phyloP scores from a whole-genome alignment of 2,113 vertebrate species.

The Sprattus sprattus region DNA sequence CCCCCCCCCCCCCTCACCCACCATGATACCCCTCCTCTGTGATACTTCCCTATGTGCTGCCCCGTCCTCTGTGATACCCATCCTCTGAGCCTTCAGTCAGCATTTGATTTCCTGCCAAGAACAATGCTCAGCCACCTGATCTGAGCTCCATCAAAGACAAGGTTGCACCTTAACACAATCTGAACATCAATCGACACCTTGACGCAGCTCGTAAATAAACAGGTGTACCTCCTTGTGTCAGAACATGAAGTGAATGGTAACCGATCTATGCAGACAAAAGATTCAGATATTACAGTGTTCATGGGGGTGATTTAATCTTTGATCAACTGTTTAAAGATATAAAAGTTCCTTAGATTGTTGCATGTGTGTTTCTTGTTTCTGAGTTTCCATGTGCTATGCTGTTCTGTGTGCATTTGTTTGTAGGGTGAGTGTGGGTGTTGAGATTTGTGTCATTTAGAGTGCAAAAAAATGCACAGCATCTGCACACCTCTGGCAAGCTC shows the following conservation, averaged over 20 bases:
- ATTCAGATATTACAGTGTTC: not conserved
- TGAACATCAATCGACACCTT: constrained; percentile 33
- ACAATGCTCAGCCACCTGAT: constrained; percentile 25
- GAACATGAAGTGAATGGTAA: not conserved
- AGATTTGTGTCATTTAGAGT: not conserved
- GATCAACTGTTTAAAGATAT: not conserved
- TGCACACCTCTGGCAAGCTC: not conserved
- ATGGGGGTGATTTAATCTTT: not conserved
- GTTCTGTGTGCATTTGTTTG: not conserved
- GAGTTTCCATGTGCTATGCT: not conserved
- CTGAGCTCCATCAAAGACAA: constrained; percentile 37
- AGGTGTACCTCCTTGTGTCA: not conserved
- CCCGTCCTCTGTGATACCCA: not conserved
- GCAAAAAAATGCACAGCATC: not conserved
- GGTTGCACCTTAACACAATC: constrained; percentile 38
- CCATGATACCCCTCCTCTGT: not conserved
- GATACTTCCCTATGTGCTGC: too few species aligned
- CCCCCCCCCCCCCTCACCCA: not conserved
- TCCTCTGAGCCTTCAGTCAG: constrained; percentile 26
- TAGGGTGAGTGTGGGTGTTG: too few species aligned
- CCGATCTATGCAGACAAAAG: not conserved
- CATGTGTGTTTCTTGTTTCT: not conserved
- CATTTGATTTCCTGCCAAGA: constrained; percentile 24
- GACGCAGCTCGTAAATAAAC: not conserved
- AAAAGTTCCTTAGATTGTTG: not conserved